Evolutionary conservation across 2,888 invertebrate genomes (phyloP), one percentile per base, ranked within the genome.

Genomic region (Diaperis boleti): DNA sequence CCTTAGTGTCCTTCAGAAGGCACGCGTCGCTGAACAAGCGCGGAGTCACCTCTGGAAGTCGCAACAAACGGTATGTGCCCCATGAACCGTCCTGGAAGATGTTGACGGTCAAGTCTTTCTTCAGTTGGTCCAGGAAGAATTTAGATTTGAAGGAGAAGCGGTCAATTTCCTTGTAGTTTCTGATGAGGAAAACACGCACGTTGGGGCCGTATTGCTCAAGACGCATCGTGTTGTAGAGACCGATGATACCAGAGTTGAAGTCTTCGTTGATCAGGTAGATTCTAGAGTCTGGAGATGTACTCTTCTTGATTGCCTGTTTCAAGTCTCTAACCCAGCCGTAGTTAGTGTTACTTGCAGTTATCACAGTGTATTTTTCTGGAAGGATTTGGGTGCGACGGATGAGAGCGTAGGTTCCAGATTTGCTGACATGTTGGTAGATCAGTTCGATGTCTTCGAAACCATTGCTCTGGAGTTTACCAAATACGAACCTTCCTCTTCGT

Each of bases 1-100:
- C 56, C 2, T 18, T 41, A 37, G 44, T 44, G 3, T 17, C 26
- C 15, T 55, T 47, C 14, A 41, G 20, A 3, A 59, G 55, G 4
- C 66, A 18, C 89, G 87, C 5, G 90, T 89, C 26, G 86, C 71
- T 31, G 8, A 65, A 68, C 4, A 66, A 47, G 17, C 52, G 65
- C 1, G 56, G 57, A 3, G 59, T 35, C 10, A 69, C 22, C 0
- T 41, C 33, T 6, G 60, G 33, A 4, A 71, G 15, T 1, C 69
- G 68, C 5, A 71, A 22, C 49, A 69, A 66, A 3, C 71, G 69
- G 15, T 68, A 72, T n/a, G 69, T 72, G n/a, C 74, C 75, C 75
- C 75, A 75, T 7, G 50, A 35, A 6, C 64, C 66, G 10, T 72
- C 63, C 15, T 62, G 65, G 31, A 64, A 65, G 14, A 75, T 66